A percentile compares a stretch with the other conserved stretches of the same genome.
phyloP scores from a whole-genome alignment of 1,140 invertebrate genomes.

The Theocolax elegans region DNA sequence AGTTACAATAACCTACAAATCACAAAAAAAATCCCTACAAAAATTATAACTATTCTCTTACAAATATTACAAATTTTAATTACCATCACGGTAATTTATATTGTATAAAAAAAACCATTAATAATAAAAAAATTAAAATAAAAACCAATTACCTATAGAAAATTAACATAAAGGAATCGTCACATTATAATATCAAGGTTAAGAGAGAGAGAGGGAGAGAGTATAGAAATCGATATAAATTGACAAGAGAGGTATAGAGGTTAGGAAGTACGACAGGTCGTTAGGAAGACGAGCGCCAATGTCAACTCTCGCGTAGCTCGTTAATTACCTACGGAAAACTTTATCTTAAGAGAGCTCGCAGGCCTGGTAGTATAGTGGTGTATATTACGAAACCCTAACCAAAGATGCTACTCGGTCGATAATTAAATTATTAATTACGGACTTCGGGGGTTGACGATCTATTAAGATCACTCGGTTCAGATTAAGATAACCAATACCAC shows the following conservation, averaged over 20 bases:
- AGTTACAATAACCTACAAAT: too few species aligned
- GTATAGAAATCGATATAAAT: too few species aligned
- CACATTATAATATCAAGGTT: neutral
- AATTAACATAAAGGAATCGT: too few species aligned
- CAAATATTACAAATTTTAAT: too few species aligned
- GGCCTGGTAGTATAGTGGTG: neutral
- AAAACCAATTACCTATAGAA: too few species aligned
- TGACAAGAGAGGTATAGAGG: too few species aligned
- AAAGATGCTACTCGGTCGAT: constrained; percentile 20
- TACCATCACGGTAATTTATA: too few species aligned
- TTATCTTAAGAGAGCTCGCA: constrained; percentile 6
- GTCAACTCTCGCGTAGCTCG: constrained; percentile 24
- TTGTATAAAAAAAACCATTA: too few species aligned
- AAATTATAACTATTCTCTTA: too few species aligned
- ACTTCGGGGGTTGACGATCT: neutral
- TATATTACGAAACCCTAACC: neutral
- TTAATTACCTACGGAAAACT: constrained; percentile 21
- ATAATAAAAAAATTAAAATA: too few species aligned
- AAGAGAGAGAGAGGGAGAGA: neutral
- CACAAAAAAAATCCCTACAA: too few species aligned
- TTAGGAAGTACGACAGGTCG: constrained; percentile 1
- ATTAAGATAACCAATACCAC: too few species aligned
- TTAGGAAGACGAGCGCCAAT: constrained; percentile 6
- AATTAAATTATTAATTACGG: constrained; percentile 38
- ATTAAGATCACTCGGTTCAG: neutral